Base-by-base conservation (phyloP, 2,797 vertebrate species). In the Myoxocephalus aenaeus region DNA sequence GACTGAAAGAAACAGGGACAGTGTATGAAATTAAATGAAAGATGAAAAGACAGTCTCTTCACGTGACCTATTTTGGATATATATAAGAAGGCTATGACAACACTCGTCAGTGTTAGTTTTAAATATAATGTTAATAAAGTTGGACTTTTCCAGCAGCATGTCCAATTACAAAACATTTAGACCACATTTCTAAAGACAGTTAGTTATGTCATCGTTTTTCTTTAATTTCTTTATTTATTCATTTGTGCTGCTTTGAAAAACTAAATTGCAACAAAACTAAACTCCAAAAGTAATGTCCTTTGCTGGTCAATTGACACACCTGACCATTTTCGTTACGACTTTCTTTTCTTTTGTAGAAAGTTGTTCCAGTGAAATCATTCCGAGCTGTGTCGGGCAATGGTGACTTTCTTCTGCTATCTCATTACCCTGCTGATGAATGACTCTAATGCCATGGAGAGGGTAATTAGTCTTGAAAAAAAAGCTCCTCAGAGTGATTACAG, bases 341-440 rank as follows among this genome's bases (percentile, higher is more conserved):
- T 32, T 42, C 50, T 34, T 36, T 25, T 34, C 12, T 44, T 34
- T 20, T 14, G n/a, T 42, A 42, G 18, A 32, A 53, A 25, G n/a
- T 27, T 14, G 27, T 9, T 69, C 10, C 20, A n/a, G 3, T n/a
- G 51, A 54, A 48, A 48, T 9, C 9, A 44, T 44, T 18, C 46
- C 6, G 18, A 20, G 40, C 40, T 42, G 40, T 42, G 2, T 20
- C 32, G 38, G 34, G 40, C 46, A 68, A 7, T 18, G 51, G 56
- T 34, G 1, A 66, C 25, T 44, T 53, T 34, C 34, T 50, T 50
- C 71, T 38, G 27, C 44, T 3, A 70, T 63, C 25, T 71, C 27
- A 59, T 53, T 42, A 42, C 15, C 38, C 15, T 22, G 38, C 38
- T 68, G 64, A 67, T 67, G 70, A 68, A 63, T 56, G 38, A 53